Evolutionary conservation across 1,140 invertebrate genomes (phyloP), one percentile per base, ranked within the genome.

Genomic region (Xylocopa sonorina): DNA sequence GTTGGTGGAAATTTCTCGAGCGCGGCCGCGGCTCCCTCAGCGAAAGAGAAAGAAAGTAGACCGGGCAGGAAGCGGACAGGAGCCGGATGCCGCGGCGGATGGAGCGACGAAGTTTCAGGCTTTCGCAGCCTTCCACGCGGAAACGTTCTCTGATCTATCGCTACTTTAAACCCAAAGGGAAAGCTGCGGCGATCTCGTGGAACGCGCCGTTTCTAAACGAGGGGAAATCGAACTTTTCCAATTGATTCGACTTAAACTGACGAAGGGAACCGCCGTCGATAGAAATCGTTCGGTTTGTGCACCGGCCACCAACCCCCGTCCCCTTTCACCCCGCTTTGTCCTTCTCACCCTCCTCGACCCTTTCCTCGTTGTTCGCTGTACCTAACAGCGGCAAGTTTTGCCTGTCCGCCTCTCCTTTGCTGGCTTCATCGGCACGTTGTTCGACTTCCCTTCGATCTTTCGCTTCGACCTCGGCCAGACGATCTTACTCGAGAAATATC

Each of bases 141-240:
- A 83, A 85, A 82, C 85, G 69, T 76, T 80, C 80, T 84, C 80
- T 80, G 85, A 87, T 87, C 86, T 84, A 87, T 87, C 82, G 82
- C 66, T 87, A 78, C 58, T 81, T 87, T 84, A 81, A 86, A 71
- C 74, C n/a, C 84, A 87, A 86, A 83, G 72, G 67, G 53, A 85
- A 81, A 71, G 69, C 79, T 34, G 67, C 50, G 74, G 81, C 55
- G 83, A 86, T 82, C 64, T 69, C 50, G 71, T 80, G 81, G 84
- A 77, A 86, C 82, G 79, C 82, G 77, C 73, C 80, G 80, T 43
- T 34, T 81, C 64, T 78, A 87, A 87, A 87, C 85, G 86, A 87
- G 82, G 73, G 74, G 86, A 84, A 85, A 85, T 87, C 82, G 79
- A 88, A 88, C 87, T 88, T 88, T 88, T 88, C 86, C 87, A 88